These are phyloP conservation scores for Caenorhabditis sinica DNA, from an alignment of 2,888 invertebrate genomes.

Conservation along the genomic window DNA sequence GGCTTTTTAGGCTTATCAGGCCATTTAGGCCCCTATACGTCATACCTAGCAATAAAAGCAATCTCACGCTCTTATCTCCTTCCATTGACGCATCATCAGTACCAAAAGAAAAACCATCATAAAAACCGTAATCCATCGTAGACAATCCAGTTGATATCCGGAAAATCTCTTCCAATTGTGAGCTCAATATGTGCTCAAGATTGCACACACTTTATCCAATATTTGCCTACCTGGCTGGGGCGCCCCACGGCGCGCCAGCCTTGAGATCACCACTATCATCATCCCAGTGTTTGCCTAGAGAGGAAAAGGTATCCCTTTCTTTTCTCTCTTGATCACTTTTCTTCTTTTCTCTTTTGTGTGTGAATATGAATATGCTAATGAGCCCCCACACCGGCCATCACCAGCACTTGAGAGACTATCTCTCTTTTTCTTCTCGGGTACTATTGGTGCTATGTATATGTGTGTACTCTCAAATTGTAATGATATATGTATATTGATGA, in stretches of 20 bases:
- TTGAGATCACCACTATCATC: background rate
- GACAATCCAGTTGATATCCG: conserved; percentile 31
- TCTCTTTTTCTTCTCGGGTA: conserved; percentile 8
- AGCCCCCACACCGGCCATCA: conserved; percentile 14
- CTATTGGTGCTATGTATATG: background rate
- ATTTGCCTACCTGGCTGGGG: no score
- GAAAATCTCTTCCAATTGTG: background rate
- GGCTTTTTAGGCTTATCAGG: no score
- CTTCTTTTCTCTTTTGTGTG: conserved; percentile 1
- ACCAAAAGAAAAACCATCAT: background rate
- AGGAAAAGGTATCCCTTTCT: background rate
- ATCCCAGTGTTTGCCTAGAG: background rate
- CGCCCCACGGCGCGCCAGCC: no score
- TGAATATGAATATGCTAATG: conserved; percentile 62
- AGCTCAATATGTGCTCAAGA: conserved; percentile 6
- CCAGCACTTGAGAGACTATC: conserved; percentile 24
- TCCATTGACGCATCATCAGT: background rate
- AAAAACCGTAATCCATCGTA: no score
- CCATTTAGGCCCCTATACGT: no score
- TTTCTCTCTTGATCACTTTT: background rate
- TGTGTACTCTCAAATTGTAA: background rate
- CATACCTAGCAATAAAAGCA: no score
- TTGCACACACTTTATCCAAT: background rate
- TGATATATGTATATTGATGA: no score
- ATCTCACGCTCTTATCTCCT: no score